Evolutionary conservation across 2,888 invertebrate genomes (phyloP), one percentile per base, ranked within the genome.

Genomic region (Carpatolechia fugitivella): DNA sequence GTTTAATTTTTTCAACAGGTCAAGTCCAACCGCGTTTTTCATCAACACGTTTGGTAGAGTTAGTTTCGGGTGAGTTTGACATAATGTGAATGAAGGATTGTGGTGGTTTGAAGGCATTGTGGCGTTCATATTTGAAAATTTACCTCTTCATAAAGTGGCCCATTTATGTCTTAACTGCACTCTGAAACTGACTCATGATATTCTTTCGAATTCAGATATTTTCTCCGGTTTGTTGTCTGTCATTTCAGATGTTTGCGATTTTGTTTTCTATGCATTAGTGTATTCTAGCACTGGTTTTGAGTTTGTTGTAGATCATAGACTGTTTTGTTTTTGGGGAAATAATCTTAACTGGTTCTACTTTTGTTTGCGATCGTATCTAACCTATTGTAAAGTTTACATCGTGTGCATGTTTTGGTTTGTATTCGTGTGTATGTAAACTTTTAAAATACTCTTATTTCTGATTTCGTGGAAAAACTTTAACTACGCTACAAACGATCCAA

Each of bases 1-100:
- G 84, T 85, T 86, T 86, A 85, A 91, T 92, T 92, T 93, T 90
- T 93, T 91, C 93, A 93, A 93, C 91, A 93, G 93, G 91, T 91
- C 92, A 92, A 92, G 92, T 88, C 91, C 92, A 85, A 91, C 92
- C 85, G 91, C 93, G 91, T 93, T 93, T 92, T 91, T 93, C 91
- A 92, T 93, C 91, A 93, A 93, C 92, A 92, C 93, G 84, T 91
- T 94, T 87, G 91, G 91, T 91, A 91, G 91, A 90, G 92, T 92
- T 89, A 92, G 92, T 86, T 93, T 93, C 87, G 94, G 94, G 94
- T 94, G 93, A 93, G 94, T 94, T 85, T 85, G 83, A 78, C 82
- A 85, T 86, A 85, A 85, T 80, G 78, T 78, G 86, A 88, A 83
- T 86, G 85, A 52, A 82, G 72, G 79, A 83, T 82, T 47, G 77